Percentiles rank a stretch among this genome's conserved stretches.
Conservation (phyloP, 2,113 vertebrate species). For the Xiphorhynchus elegans region DNA sequence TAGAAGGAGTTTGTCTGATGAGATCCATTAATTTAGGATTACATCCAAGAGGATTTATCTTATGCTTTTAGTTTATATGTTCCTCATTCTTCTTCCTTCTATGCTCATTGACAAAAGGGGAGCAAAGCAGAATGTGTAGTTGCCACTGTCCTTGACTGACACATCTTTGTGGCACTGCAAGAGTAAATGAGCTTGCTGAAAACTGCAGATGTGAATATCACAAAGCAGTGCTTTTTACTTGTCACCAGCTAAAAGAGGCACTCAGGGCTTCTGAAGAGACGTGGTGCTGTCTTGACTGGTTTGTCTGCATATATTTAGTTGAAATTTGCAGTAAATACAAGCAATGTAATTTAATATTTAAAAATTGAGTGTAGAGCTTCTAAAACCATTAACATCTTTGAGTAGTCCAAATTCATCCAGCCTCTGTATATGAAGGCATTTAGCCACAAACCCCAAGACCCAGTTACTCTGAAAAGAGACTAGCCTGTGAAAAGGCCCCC, state of each 20-base stretch:
- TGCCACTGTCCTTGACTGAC: background rate
- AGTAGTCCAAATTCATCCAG: background rate
- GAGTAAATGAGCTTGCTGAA: background rate
- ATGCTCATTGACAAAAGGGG: background rate
- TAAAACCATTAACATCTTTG: background rate
- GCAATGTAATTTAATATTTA: background rate
- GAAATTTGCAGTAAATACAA: background rate
- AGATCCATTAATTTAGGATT: background rate
- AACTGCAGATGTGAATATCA: background rate
- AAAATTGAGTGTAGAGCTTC: background rate
- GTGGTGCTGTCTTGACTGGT: background rate
- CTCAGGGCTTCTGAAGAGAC: background rate
- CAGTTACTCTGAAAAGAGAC: background rate
- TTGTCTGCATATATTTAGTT: background rate
- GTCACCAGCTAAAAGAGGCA: background rate
- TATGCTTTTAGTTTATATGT: background rate
- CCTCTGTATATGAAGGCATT: background rate
- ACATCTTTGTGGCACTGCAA: background rate
- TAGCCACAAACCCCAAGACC: background rate
- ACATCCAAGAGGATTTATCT: background rate
- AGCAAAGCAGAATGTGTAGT: background rate
- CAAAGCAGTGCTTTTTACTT: background rate
- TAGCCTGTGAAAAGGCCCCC: background rate
- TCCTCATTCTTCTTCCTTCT: background rate
- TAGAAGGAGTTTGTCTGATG: background rate